Base-by-base conservation (phyloP, 2,797 vertebrate genomes). In the Numenius phaeopus region DNA sequence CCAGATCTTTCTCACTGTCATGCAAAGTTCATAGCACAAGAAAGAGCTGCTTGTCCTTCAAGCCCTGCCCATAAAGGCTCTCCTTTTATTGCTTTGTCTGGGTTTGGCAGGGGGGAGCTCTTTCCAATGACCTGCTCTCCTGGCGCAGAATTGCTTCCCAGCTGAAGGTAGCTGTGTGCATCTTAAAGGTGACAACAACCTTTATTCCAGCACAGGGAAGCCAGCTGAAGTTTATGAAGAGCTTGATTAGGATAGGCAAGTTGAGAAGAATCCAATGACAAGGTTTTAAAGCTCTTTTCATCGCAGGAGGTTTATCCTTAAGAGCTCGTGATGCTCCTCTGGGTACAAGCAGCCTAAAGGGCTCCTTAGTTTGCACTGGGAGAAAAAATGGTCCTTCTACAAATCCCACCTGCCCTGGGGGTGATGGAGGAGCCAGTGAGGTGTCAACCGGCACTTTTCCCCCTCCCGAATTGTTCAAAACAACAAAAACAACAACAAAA, bases 401-500 rank as follows among this genome's bases (percentile, higher is more conserved):
- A 32, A 58, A 49, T 20, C n/a, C 47, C 37, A n/a, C 11, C 52
- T n/a, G 62, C 39, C 39, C 49, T 11, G 27, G 71, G 17, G 44
- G 42, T 23, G 77, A 13, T 18, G 44, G 65, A 77, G 50, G 37
- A 83, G 27, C 32, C 23, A 7, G 22, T 7, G 27, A 7, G 49
- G n/a, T 27, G 66, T 6, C 11, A 1, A 8, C 37, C 1, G 3
- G 54, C 9, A 16, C 1, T 42, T 1, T 6, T 2, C 32, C 32
- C 30, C 16, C 11, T 14, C 34, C 44, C 29, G 14, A 39, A 46
- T 29, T 37, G 15, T 54, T 61, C 21, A 37, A 50, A 79, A 5
- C 26, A 46, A 29, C n/a, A 26, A 26, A 50, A 49, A 7, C n/a
- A 65, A 2, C 34, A 37, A 37, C 6, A 14, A 55, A 69, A 46